Evolutionary conservation across 2,113 vertebrate species (phyloP).

Genomic region (Ascaphus truei): DNA sequence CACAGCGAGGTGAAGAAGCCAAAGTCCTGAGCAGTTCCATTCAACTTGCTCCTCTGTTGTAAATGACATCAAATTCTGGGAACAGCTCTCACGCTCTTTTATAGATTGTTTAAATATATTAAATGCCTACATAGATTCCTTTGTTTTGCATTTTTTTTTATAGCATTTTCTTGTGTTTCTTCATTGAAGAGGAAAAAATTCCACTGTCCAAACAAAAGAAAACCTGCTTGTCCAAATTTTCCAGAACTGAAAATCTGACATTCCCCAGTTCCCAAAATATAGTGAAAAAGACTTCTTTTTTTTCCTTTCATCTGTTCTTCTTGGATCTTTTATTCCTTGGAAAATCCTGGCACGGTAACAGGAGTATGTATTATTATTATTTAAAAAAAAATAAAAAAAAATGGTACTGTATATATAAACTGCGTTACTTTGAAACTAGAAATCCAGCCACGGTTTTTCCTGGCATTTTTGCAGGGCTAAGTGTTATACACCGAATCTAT

Average conservation of each 20-base stretch:
- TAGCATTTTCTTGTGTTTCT: slow-evolving; percentile 44
- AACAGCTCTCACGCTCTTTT: slow-evolving; percentile 38
- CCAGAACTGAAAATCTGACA: slow-evolving; percentile 50
- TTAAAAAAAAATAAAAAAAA: background rate
- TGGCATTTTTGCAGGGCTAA: background rate
- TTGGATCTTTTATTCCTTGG: background rate
- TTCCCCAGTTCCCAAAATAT: slow-evolving; percentile 26
- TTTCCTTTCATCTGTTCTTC: slow-evolving; percentile 4
- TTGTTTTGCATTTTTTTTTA: slow-evolving; percentile 51
- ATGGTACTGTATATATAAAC: slow-evolving; percentile 8
- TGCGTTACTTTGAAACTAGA: slow-evolving; percentile 2
- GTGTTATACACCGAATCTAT: background rate
- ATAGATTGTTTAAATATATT: slow-evolving; percentile 27
- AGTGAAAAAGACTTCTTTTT: slow-evolving; percentile 43
- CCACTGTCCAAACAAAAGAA: slow-evolving; percentile 52
- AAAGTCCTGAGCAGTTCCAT: slow-evolving; percentile 65
- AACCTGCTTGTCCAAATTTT: slow-evolving; percentile 59
- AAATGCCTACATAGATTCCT: slow-evolving; percentile 59
- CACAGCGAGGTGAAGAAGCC: slow-evolving; percentile 46
- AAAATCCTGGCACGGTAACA: background rate
- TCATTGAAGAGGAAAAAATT: slow-evolving; percentile 48
- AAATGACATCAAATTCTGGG: slow-evolving; percentile 55
- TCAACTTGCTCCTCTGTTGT: slow-evolving; percentile 59
- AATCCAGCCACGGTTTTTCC: background rate
- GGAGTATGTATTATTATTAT: too few relatives aligned